Evolutionary conservation across 2,797 vertebrate genomes (phyloP).

Genomic region (Acrossocheilus wenchowensis): DNA sequence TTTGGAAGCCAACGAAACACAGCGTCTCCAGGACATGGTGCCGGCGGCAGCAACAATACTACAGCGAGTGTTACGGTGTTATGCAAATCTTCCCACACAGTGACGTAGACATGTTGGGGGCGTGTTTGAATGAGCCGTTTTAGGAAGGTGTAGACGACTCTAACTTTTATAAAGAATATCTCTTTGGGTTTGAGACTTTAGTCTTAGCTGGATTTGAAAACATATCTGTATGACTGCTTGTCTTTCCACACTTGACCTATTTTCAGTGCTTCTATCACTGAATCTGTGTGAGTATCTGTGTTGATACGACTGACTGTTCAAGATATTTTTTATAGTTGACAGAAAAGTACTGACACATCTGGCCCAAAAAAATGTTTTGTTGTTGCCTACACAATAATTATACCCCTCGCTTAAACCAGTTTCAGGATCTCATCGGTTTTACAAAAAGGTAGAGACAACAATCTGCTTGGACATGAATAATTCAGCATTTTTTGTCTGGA

Average conservation of each 20-base stretch:
- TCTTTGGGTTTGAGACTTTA: too few relatives aligned
- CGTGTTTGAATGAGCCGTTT: too few relatives aligned
- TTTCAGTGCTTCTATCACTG: neutral
- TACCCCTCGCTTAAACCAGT: neutral
- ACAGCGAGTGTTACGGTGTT: too few relatives aligned
- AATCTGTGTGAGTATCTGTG: neutral
- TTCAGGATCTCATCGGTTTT: neutral
- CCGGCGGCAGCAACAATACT: too few relatives aligned
- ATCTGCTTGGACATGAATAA: slow-evolving; percentile 39
- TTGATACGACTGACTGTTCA: neutral
- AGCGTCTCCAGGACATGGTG: too few relatives aligned
- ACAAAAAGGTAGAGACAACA: neutral
- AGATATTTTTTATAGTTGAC: slow-evolving; percentile 22
- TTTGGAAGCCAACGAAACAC: too few relatives aligned
- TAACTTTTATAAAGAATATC: too few relatives aligned
- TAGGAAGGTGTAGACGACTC: too few relatives aligned
- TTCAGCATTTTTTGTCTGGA: slow-evolving; percentile 17
- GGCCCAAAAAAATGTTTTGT: neutral
- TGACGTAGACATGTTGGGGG: too few relatives aligned
- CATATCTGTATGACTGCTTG: neutral
- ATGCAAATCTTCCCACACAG: too few relatives aligned
- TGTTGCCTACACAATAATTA: neutral
- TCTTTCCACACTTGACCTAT: slow-evolving; percentile 6
- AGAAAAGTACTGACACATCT: neutral
- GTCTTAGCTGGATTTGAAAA: neutral